phyloP scores from a whole-genome alignment of 2,888 invertebrate genomes.

The Noctua janthe region DNA sequence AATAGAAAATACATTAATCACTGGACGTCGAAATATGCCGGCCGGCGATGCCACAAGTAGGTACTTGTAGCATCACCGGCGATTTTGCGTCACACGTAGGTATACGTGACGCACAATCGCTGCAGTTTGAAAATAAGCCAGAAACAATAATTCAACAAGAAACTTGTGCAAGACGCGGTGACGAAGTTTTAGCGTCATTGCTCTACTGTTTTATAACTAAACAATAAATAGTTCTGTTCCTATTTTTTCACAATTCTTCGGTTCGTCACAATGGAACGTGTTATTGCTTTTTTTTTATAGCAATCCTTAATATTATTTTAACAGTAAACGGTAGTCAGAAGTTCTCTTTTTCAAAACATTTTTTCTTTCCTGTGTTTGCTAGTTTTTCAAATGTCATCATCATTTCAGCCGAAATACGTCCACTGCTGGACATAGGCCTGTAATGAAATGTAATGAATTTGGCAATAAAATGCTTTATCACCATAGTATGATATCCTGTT shows the following conservation, averaged over 20 bases:
- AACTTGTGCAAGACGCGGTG: slow-evolving; percentile 65
- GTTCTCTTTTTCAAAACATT: neutral
- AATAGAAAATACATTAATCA: slow-evolving; percentile 87
- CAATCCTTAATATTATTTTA: slow-evolving; percentile 3
- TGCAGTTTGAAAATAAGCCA: slow-evolving; percentile 83
- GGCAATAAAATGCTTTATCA: neutral
- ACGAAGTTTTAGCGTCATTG: slow-evolving; percentile 40
- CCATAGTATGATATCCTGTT: neutral
- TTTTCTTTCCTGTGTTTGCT: neutral
- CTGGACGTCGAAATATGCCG: slow-evolving; percentile 75
- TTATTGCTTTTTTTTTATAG: slow-evolving; percentile 16
- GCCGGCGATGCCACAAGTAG: slow-evolving; percentile 68
- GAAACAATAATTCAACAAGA: slow-evolving; percentile 80
- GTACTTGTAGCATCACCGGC: too few species aligned
- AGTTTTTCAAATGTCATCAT: neutral
- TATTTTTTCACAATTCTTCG: slow-evolving; percentile 18
- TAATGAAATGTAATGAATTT: neutral
- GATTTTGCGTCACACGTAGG: too few species aligned
- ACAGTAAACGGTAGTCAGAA: neutral
- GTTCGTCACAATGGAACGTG: slow-evolving; percentile 19
- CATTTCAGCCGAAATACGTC: too few species aligned
- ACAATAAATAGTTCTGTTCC: slow-evolving; percentile 30
- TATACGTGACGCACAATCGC: slow-evolving; percentile 75
- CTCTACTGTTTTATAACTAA: slow-evolving; percentile 47
- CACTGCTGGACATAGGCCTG: too few species aligned